Conservation (phyloP, 37 sponge, comb jelly and placozoan species). For the Beroe ovata region DNA sequence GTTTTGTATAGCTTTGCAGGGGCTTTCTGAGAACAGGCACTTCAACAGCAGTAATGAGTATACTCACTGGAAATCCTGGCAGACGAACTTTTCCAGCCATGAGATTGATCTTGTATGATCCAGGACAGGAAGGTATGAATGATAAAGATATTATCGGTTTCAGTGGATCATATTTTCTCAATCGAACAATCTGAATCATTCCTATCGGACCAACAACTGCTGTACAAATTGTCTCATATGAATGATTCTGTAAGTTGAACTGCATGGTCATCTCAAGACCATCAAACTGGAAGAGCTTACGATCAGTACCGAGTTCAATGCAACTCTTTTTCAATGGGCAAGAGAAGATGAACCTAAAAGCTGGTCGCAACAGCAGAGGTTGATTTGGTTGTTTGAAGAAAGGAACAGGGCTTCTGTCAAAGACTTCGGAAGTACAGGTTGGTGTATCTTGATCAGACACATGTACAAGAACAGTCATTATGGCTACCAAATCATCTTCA, state of each 20-base stretch:
- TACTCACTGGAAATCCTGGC: slow-evolving; percentile 3
- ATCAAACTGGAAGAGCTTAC: background rate
- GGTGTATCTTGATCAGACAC: too few relatives aligned
- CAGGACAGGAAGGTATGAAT: background rate
- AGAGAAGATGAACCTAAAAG: too few relatives aligned
- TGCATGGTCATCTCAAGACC: background rate
- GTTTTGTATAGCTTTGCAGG: background rate
- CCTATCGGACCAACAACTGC: background rate
- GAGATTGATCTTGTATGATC: background rate
- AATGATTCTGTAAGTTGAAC: background rate
- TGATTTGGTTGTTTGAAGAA: too few relatives aligned
- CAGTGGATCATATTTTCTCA: background rate
- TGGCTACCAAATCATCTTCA: too few relatives aligned
- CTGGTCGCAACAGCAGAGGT: too few relatives aligned
- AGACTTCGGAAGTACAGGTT: too few relatives aligned
- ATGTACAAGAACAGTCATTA: too few relatives aligned
- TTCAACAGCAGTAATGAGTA: background rate
- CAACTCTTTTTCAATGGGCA: too few relatives aligned
- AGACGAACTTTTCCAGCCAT: background rate
- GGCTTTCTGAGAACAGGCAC: background rate
- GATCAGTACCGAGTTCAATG: too few relatives aligned
- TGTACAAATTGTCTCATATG: background rate
- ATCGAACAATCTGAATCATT: background rate
- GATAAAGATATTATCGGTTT: background rate
- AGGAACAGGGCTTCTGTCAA: too few relatives aligned